A percentile compares a stretch with the other conserved stretches of the same genome.
phyloP scores from a whole-genome alignment of 2,888 invertebrate genomes.

The Tanypteryx hageni region DNA sequence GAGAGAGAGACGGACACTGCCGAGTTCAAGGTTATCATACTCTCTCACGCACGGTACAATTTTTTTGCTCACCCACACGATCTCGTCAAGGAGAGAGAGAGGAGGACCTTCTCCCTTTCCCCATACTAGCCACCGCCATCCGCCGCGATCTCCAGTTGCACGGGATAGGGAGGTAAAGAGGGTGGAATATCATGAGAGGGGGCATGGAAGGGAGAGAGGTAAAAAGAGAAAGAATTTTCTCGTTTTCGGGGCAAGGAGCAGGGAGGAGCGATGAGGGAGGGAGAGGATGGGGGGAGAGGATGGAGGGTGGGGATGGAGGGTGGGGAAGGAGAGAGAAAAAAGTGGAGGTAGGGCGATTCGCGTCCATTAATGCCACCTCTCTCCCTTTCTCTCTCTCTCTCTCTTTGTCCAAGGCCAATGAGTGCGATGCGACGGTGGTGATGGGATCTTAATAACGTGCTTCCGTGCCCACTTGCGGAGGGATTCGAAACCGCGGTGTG shows the following conservation, averaged over 20 bases:
- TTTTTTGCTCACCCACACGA: not conserved
- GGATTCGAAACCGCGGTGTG: not conserved
- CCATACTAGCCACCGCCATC: not conserved
- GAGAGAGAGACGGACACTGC: slow-evolving; percentile 7
- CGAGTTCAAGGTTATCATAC: slow-evolving; percentile 43
- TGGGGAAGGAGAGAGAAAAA: not conserved
- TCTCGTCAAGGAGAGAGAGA: not conserved
- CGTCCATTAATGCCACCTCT: not conserved
- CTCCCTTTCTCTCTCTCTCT: not conserved
- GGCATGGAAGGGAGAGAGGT: not conserved
- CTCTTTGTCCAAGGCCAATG: not conserved
- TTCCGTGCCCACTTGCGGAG: not conserved
- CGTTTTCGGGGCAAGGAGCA: not conserved
- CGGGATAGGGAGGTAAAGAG: too few species aligned
- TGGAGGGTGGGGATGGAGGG: not conserved
- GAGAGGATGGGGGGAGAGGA: not conserved
- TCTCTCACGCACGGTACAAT: not conserved
- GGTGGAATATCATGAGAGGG: not conserved
- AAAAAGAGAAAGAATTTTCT: not conserved
- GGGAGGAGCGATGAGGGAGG: not conserved
- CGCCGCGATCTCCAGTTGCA: too few species aligned
- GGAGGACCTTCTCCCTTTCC: not conserved
- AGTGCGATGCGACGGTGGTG: slow-evolving; percentile 7
- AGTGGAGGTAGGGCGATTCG: not conserved
- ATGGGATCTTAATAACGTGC: slow-evolving; percentile 20